phyloP scores from a whole-genome alignment of 2,113 vertebrate genomes.

The Myrmecobius fasciatus region DNA sequence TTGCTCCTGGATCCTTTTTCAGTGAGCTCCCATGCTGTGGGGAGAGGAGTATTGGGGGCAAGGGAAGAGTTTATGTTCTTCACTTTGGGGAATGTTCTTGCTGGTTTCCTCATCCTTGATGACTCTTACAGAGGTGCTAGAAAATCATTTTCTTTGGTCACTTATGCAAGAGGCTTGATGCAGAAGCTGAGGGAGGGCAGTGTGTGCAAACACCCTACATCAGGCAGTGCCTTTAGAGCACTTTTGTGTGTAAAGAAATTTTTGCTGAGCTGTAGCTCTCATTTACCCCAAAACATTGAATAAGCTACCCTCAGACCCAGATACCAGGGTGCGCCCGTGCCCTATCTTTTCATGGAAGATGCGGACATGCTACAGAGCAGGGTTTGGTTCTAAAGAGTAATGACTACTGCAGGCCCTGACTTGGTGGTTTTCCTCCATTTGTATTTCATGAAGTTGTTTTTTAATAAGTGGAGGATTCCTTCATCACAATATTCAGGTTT shows the following conservation, averaged over 20 bases:
- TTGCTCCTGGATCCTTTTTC: constrained; percentile 87
- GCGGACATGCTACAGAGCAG: constrained; percentile 54
- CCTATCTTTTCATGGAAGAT: constrained; percentile 1
- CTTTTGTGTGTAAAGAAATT: constrained; percentile 76
- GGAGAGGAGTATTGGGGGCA: constrained; percentile 78
- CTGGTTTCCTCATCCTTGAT: constrained; percentile 81
- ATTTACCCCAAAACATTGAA: constrained; percentile 61
- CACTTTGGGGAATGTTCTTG: constrained; percentile 80
- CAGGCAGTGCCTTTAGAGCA: constrained; percentile 73
- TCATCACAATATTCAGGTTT: constrained; percentile 8
- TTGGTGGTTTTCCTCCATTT: constrained; percentile 75
- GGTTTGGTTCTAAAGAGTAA: constrained; percentile 67
- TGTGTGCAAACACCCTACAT: constrained; percentile 77
- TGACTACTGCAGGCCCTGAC: constrained; percentile 78
- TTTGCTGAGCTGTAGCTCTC: constrained; percentile 72
- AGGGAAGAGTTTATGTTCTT: constrained; percentile 79
- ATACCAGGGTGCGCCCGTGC: constrained; percentile 23
- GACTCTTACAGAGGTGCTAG: constrained; percentile 78
- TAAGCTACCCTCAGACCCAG: constrained; percentile 51
- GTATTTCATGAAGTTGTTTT: constrained; percentile 64
- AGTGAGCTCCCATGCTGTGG: constrained; percentile 84
- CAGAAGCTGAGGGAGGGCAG: constrained; percentile 81
- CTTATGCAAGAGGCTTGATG: constrained; percentile 79
- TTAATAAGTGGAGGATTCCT: constrained; percentile 55
- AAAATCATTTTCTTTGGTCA: constrained; percentile 74